phyloP scores from a whole-genome alignment of 2,797 vertebrate genomes.

The Champsocephalus gunnari region DNA sequence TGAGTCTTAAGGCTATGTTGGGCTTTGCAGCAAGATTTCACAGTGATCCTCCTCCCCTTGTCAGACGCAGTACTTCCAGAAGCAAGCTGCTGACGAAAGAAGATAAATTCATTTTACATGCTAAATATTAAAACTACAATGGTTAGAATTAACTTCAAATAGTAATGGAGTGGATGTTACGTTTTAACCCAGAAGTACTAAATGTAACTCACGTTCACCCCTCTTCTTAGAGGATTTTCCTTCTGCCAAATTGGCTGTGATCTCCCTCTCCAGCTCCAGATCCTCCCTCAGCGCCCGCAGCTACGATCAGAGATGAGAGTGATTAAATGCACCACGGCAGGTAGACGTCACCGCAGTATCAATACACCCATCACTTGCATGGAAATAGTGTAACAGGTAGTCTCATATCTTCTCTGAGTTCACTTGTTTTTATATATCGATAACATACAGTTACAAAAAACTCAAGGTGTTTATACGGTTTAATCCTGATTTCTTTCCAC shows the following conservation, averaged over 20 bases:
- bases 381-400: background rate
- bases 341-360: background rate
- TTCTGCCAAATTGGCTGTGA: slow-evolving; percentile 71
- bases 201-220: slow-evolving; percentile 75
- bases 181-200: background rate
- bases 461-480: background rate
- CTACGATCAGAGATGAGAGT: slow-evolving; percentile 62
- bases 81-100: slow-evolving; percentile 77
- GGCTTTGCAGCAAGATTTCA: slow-evolving; percentile 75
- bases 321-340: slow-evolving; percentile 16
- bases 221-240: slow-evolving; percentile 77
- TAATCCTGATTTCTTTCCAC: background rate
- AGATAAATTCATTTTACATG: slow-evolving; percentile 9
- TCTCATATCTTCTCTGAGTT: too few species aligned
- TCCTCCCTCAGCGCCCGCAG: slow-evolving; percentile 74
- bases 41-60: slow-evolving; percentile 38
- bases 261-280: slow-evolving; percentile 75
- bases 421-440: too few species aligned
- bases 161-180: too few species aligned
- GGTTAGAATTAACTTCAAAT: background rate
- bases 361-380: background rate
- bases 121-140: background rate
- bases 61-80: slow-evolving; percentile 89
- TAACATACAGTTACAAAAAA: background rate
- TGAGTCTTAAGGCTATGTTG: slow-evolving; percentile 77